phyloP scores from a whole-genome alignment of 1,140 invertebrate genomes.

The Oppia nitens region DNA sequence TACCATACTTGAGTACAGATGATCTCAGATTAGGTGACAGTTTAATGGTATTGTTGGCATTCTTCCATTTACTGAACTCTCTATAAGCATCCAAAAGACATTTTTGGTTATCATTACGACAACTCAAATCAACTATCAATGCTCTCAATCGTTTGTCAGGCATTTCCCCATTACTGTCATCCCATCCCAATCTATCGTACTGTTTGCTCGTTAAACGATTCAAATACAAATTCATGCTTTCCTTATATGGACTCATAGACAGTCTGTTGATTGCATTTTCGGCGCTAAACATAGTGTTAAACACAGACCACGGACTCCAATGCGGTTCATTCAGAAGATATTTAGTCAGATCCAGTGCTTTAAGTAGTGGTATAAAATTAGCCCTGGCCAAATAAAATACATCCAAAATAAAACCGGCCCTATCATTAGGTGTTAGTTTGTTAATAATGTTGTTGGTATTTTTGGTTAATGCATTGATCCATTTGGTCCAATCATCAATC shows the following conservation, averaged over 20 bases:
- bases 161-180: background rate
- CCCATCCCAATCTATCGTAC: background rate
- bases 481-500: conserved; percentile 1
- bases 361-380: conserved; percentile 24
- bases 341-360: conserved; percentile 27
- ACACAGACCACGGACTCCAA: conserved; percentile 28
- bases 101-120: conserved; percentile 2
- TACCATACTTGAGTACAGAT: background rate
- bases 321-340: conserved; percentile 29
- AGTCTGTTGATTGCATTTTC: background rate
- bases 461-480: conserved; percentile 2
- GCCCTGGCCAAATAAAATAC: conserved; percentile 28
- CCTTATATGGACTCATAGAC: conserved; percentile 4
- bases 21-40: background rate
- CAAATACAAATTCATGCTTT: conserved; percentile 1
- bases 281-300: background rate
- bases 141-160: background rate
- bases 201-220: background rate
- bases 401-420: conserved; percentile 28
- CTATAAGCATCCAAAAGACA: conserved; percentile 1
- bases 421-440: conserved; percentile 14
- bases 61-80: conserved; percentile 6
- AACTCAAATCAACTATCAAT: background rate
- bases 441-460: background rate
- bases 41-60: background rate